Evolutionary conservation across 2,113 vertebrate genomes (phyloP).

Genomic region (Colinus virginianus): DNA sequence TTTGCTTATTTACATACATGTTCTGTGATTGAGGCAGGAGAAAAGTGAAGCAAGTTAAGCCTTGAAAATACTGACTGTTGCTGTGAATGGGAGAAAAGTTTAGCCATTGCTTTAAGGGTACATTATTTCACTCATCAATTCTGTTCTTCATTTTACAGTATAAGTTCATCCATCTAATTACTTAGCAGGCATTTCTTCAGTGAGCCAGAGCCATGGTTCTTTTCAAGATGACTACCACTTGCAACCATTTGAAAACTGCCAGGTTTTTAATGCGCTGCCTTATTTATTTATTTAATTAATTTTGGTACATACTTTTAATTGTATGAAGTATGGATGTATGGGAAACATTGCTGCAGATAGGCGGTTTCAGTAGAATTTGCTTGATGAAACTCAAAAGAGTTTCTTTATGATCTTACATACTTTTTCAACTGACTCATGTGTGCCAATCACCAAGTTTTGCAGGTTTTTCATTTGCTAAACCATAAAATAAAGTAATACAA

Average conservation of each 20-base stretch:
- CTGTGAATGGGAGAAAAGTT: not conserved
- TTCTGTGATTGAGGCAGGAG: not conserved
- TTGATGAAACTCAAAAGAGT: not conserved
- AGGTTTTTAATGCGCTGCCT: no score
- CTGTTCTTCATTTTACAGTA: not conserved
- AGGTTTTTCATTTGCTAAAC: not conserved
- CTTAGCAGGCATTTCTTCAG: not conserved
- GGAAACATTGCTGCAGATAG: not conserved
- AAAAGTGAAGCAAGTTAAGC: not conserved
- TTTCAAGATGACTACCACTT: accelerated
- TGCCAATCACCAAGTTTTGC: not conserved
- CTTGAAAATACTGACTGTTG: not conserved
- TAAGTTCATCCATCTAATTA: not conserved
- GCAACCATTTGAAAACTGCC: not conserved
- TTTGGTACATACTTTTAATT: not conserved
- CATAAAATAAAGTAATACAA: not conserved
- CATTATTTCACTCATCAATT: not conserved
- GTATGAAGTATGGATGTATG: not conserved
- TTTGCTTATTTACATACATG: not conserved
- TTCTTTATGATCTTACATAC: not conserved
- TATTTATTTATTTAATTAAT: not conserved
- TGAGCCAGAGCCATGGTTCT: not conserved
- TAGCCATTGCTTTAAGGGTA: not conserved
- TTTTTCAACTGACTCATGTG: not conserved
- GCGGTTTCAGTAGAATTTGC: not conserved